Percentiles rank a stretch among this genome's conserved stretches.
phyloP scores from a whole-genome alignment of 2,113 vertebrate genomes.

The Mirounga angustirostris region DNA sequence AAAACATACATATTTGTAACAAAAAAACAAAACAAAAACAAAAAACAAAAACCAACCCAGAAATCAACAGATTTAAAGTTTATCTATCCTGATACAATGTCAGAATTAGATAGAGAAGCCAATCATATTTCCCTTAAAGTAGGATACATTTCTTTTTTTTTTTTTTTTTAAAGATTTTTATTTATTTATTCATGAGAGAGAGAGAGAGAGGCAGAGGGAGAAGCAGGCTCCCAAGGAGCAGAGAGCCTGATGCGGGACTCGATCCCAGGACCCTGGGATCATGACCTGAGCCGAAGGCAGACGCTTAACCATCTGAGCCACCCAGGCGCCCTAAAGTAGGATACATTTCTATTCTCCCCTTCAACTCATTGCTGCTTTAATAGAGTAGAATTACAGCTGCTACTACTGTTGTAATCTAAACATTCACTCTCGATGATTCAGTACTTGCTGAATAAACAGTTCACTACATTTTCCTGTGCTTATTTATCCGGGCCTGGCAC shows the following conservation, averaged over 20 bases:
- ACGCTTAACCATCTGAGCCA: too few species aligned
- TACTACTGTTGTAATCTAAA: neutral
- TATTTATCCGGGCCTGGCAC: neutral
- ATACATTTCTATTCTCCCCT: neutral
- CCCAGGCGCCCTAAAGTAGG: neutral
- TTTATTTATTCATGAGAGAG: too few species aligned
- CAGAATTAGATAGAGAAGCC: neutral
- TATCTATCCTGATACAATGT: neutral
- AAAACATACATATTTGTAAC: neutral
- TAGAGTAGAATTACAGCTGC: neutral
- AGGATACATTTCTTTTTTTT: neutral
- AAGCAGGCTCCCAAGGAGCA: too few species aligned
- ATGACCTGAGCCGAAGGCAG: too few species aligned
- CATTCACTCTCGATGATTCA: neutral
- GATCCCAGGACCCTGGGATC: too few species aligned
- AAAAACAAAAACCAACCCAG: neutral
- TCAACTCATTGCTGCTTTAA: neutral
- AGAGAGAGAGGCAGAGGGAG: too few species aligned
- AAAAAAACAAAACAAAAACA: neutral
- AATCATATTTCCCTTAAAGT: neutral
- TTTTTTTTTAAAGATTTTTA: too few species aligned
- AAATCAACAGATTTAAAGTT: neutral
- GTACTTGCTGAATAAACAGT: neutral
- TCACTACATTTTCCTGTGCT: neutral
- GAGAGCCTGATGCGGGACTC: too few species aligned